phyloP scores from a whole-genome alignment of 1,140 invertebrate species.

The Tenebrio molitor region DNA sequence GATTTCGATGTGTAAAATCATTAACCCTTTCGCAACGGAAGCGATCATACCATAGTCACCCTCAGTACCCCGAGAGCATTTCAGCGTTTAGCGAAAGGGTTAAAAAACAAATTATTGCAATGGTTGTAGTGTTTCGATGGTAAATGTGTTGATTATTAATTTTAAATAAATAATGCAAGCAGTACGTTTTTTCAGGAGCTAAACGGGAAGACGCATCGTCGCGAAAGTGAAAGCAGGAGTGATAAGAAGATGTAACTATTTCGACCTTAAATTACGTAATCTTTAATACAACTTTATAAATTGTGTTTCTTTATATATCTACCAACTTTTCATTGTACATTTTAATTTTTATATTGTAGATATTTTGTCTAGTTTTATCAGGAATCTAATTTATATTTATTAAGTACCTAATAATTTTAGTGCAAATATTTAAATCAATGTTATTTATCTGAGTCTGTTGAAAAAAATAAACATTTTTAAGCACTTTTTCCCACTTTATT shows the following conservation, averaged over 20 bases:
- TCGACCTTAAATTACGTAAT: slow-evolving; percentile 2
- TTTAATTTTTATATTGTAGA: slow-evolving; percentile 6
- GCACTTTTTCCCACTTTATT: too few species aligned
- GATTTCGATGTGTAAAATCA: too few species aligned
- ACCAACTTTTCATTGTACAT: slow-evolving; percentile 9
- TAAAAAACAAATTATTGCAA: too few species aligned
- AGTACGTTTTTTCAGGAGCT: neutral
- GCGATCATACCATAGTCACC: too few species aligned
- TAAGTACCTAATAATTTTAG: neutral
- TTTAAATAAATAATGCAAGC: too few species aligned
- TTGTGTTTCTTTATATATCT: slow-evolving; percentile 10
- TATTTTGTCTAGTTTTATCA: slow-evolving; percentile 2
- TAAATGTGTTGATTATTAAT: too few species aligned
- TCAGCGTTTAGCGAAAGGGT: too few species aligned
- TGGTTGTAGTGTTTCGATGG: too few species aligned
- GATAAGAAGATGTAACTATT: neutral
- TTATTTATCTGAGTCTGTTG: slow-evolving; percentile 8
- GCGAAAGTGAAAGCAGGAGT: too few species aligned
- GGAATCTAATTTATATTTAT: slow-evolving; percentile 7
- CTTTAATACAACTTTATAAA: neutral
- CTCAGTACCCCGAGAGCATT: too few species aligned
- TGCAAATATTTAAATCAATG: slow-evolving; percentile 11
- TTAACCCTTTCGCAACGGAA: too few species aligned
- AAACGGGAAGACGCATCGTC: neutral
- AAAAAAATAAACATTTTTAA: neutral